Base-by-base conservation (phyloP, 2,888 invertebrate species). In the Ornithoptera alexandrae region DNA sequence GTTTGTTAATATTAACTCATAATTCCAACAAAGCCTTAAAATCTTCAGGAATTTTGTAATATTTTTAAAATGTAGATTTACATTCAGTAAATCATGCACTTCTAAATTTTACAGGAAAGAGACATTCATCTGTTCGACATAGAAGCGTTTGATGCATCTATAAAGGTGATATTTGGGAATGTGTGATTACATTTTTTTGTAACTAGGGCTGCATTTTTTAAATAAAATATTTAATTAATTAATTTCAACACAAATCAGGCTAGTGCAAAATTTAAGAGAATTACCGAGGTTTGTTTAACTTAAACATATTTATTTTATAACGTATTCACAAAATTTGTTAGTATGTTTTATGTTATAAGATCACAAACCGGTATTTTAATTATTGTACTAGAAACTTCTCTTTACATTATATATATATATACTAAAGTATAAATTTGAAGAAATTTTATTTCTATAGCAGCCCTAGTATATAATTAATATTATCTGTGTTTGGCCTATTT, bases 121-220 rank as follows among this genome's bases (percentile, higher is more conserved):
- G 84, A 88, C 74, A 88, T 90, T 75, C 84, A 77, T 69, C 85
- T 85, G 67, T 82, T 78, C 72, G 90, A 92, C 79, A 87, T 92
- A 81, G 89, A 92, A 74, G 90, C 90, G 72, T 92, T 92, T 80
- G 92, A 92, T 80, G 88, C 91, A 67, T 92, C 89, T 70, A 92
- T 92, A 75, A 92, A 92, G 92, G 92, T 92, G 91, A 91, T 76
- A 74, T 81, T 81, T 83, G 80, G 81, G 77, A 82, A 77, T 61
- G 77, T 76, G 77, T 78, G 77, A 72, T 70, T 75, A 74, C 77
- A 30, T 73, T 72, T 75, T 57, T 78, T 61, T 74, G 46, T 69
- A 36, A 46, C 59, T 60, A 56, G 68, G 64, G 68, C 60, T 69
- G 68, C 65, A 46, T 61, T 20, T 62, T 22, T 15, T 4, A 50